These are phyloP conservation scores for Etheostoma perlongum DNA, from an alignment of 2,797 vertebrate genomes.

Conservation along the genomic window DNA sequence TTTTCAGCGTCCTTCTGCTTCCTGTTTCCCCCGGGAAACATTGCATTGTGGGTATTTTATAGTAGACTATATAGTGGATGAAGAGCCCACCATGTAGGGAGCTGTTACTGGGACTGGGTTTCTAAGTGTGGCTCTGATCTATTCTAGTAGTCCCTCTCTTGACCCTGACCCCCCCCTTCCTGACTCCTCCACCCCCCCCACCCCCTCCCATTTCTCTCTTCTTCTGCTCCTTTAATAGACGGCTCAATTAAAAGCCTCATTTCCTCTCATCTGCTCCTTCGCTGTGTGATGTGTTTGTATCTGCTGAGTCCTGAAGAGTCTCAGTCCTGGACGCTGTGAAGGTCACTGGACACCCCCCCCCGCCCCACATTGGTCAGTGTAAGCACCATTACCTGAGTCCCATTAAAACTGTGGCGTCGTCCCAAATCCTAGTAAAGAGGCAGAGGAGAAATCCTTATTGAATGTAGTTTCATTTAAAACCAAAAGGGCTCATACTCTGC, in stretches of 20 bases:
- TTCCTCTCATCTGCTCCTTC: constrained; percentile 79
- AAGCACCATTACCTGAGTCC: constrained; percentile 79
- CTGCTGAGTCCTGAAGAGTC: constrained; percentile 70
- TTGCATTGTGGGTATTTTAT: too few species aligned
- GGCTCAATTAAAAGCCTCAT: constrained; percentile 83
- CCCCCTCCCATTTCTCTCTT: constrained; percentile 17
- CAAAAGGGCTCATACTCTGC: too few species aligned
- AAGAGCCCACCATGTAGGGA: too few species aligned
- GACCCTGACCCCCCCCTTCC: constrained; percentile 35
- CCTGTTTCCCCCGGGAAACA: too few species aligned
- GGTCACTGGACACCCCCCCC: constrained; percentile 64
- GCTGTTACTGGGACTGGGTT: too few species aligned
- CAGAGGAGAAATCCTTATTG: constrained; percentile 38
- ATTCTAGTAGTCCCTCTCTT: constrained; percentile 18
- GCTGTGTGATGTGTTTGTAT: constrained; percentile 60
- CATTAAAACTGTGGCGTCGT: constrained; percentile 72
- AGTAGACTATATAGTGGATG: too few species aligned
- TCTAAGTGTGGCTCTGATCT: not conserved
- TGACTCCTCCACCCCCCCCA: not conserved
- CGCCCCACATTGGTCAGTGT: constrained; percentile 30
- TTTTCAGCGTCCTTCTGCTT: too few species aligned
- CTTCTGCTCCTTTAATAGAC: constrained; percentile 73
- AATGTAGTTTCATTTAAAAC: not conserved
- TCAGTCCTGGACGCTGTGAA: constrained; percentile 67
- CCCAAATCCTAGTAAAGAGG: constrained; percentile 61